A percentile compares a stretch with the other conserved stretches of the same genome.
These are phyloP conservation scores for Hyperopisus bebe DNA, from an alignment of 2,113 vertebrate species.

Conservation along the genomic window DNA sequence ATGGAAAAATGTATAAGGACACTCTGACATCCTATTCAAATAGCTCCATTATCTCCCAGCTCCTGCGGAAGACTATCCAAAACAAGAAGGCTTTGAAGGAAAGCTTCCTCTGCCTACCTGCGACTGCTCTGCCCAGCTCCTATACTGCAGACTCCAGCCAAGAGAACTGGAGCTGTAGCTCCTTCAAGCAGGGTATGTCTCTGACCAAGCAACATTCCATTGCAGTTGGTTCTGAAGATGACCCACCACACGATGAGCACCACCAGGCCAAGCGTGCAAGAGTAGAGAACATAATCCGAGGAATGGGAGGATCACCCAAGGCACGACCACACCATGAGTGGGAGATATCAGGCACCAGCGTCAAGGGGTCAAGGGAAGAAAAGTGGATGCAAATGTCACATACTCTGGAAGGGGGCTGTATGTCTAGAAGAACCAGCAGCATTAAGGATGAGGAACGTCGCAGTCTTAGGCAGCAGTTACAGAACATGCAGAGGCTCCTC, in stretches of 20 bases:
- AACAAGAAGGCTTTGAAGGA: conserved; percentile 58
- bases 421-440: conserved; percentile 26
- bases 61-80: conserved; percentile 59
- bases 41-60: conserved; percentile 64
- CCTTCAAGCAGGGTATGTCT: conserved; percentile 54
- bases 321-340: conserved; percentile 38
- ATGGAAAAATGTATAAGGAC: conserved; percentile 53
- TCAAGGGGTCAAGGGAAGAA: conserved; percentile 49
- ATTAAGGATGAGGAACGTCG: conserved; percentile 61
- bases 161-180: conserved; percentile 50
- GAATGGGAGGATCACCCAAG: conserved; percentile 69
- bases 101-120: conserved; percentile 50
- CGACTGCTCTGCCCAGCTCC: conserved; percentile 37
- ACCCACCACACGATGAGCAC: conserved; percentile 61
- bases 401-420: not conserved
- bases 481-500: conserved; percentile 72
- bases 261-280: conserved; percentile 77
- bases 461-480: conserved; percentile 76
- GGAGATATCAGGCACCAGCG: conserved; percentile 36
- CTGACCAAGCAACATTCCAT: conserved; percentile 38
- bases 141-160: conserved; percentile 44
- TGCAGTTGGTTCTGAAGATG: conserved; percentile 43
- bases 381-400: conserved; percentile 72
- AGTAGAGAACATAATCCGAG: conserved; percentile 83
- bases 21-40: conserved; percentile 55